Evolutionary conservation across 2,888 invertebrate genomes (phyloP), one percentile per base, ranked within the genome.

Genomic region (Holacanthella duospinosa): DNA sequence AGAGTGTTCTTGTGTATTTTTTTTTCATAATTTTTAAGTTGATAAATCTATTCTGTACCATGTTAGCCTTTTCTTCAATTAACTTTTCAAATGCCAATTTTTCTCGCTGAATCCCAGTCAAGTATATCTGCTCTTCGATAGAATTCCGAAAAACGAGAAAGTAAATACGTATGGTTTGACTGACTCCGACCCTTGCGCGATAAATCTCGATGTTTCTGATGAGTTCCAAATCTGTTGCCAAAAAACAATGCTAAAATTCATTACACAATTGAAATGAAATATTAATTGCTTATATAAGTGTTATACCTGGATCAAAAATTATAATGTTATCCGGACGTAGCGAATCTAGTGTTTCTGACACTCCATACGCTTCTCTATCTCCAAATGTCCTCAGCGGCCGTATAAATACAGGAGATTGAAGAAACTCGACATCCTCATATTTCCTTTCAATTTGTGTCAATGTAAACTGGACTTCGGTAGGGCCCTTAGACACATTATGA

Each of bases 71-170:
- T 29, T 92, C 88, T 75, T 87, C 85, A 72, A 99, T 95, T 48
- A 99, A 81, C 72, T 83, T 81, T 75, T 97, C 95, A 78, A 99
- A 97, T 0, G 96, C 90, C 75, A 89, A 86, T 76, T 96, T 97
- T 78, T 99, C 99, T 66, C 89, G 83, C 68, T 92, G 83, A 62
- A 99, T 79, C 0, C 88, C 84, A 1, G 94, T 93, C 43, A 99
- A 81, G 78, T 95, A 99, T 1, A 90, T 86, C 79, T 99, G 97
- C 77, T 99, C 99, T 79, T 99, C 99, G 0, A 93, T 91, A 6
- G 97, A 96, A 66, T 88, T 88, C 12, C 86, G 86, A 76, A 95
- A 93, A 69, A 95, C 84, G 58, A 99, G 77, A 74, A 95, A 93
- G 77, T 90, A 97, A 9, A 97, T 86, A 74, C 86, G 85, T 3